Base-by-base conservation (phyloP, 2,113 vertebrate species). In the Pluvialis apricaria region DNA sequence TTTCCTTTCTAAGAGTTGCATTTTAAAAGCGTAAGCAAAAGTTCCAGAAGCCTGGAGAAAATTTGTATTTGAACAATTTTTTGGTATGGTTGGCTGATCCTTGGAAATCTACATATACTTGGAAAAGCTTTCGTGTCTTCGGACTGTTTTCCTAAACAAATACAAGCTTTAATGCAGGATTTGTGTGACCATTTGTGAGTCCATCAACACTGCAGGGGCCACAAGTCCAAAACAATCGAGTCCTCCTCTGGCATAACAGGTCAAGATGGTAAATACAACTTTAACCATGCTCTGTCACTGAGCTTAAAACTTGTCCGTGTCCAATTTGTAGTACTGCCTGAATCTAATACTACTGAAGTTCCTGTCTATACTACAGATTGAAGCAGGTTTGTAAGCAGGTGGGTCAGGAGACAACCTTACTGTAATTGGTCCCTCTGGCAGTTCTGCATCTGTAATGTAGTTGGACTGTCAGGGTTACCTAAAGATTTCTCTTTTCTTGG, bases 321-420 rank as follows among this genome's bases (percentile, higher is more conserved):
- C 47, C 62, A 45, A 52, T 81, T 77, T 75, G 31, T 62, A 73
- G 31, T 12, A 77, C 10, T 13, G 3, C 26, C 28, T 44, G 52
- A 70, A 10, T 36, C 28, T 66, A 75, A 75, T 57, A 20, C 20
- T 47, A n/a, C 26, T 32, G 42, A 93, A 90, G 52, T 36, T 79
- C 42, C 52, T 76, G 10, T 52, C n/a, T 65, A 25, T 66, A 15
- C 18, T 79, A 45, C 52, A 52, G 15, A 71, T 15, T 55, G 75
- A 90, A 93, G 25, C 15, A 76, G n/a, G 24, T 91, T 95, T 92
- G 78, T 71, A 92, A 91, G 65, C 61, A 79, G 47, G 38, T 72
- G 29, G 26, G 17, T 28, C 86, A 76, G 38, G 42, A 88, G 72
- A 89, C 25, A 91, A 22, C 20, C 42, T 71, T 71, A 17, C 29